Evolutionary conservation across 2,888 invertebrate species (phyloP).

Genomic region (Gandaritis pyraliata): DNA sequence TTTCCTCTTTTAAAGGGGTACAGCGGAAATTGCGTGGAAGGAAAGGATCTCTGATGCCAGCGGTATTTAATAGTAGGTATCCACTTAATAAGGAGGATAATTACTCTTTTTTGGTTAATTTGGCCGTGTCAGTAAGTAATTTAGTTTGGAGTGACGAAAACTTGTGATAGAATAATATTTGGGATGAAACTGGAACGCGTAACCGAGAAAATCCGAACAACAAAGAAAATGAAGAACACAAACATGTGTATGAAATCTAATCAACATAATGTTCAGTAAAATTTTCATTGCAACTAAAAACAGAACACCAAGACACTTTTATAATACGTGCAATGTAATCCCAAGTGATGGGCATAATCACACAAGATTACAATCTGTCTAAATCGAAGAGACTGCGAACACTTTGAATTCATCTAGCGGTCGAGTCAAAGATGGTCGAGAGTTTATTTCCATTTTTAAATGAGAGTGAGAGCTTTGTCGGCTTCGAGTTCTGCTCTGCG

Average conservation of each 20-base stretch:
- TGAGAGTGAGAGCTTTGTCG: slow-evolving; percentile 84
- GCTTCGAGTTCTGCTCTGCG: slow-evolving; percentile 82
- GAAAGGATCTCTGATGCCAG: slow-evolving; percentile 64
- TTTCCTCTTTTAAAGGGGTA: slow-evolving; percentile 63
- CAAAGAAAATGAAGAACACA: no score
- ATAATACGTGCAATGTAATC: slow-evolving; percentile 23
- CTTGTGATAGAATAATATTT: background rate
- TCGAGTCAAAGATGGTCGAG: slow-evolving; percentile 82
- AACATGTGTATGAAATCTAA: no score
- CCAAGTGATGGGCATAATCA: slow-evolving; percentile 27
- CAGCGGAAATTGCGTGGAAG: slow-evolving; percentile 76
- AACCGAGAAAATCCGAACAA: no score
- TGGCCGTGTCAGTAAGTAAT: slow-evolving; percentile 44
- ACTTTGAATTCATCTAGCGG: slow-evolving; percentile 80
- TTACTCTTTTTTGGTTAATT: slow-evolving; percentile 62
- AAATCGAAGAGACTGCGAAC: slow-evolving; percentile 63
- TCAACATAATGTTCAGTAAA: no score
- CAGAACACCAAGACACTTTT: slow-evolving; percentile 2
- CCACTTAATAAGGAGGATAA: slow-evolving; percentile 60
- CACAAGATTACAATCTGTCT: slow-evolving; percentile 43
- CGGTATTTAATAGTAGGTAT: slow-evolving; percentile 56
- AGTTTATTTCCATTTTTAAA: slow-evolving; percentile 85
- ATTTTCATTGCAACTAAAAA: background rate
- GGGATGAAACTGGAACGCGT: no score
- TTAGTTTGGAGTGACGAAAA: background rate